Percentiles rank a stretch among this genome's conserved stretches.
Conservation (phyloP, 2,888 invertebrate genomes). For the Hoplodrina blanda region DNA sequence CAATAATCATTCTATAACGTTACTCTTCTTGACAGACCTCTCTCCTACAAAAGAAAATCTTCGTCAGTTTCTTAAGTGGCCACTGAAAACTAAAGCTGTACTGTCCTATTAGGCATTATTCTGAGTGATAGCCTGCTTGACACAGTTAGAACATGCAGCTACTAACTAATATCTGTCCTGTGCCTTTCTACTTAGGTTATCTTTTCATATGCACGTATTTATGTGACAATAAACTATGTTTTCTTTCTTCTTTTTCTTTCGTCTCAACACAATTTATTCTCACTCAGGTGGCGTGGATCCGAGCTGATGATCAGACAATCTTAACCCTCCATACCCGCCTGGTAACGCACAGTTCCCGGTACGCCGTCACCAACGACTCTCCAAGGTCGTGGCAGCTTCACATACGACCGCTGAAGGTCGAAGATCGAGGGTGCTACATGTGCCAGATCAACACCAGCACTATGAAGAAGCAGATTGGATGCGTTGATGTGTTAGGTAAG, state of each 20-base stretch:
- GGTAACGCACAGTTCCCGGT: slow-evolving; percentile 93
- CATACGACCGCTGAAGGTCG: slow-evolving; percentile 93
- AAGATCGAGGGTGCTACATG: slow-evolving; percentile 95
- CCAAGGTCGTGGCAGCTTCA: slow-evolving; percentile 94
- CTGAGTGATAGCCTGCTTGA: too few species aligned
- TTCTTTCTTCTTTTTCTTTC: not conserved
- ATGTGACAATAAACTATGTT: not conserved
- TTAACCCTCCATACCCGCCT: slow-evolving; percentile 93
- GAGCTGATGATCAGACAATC: slow-evolving; percentile 94
- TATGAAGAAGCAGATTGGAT: slow-evolving; percentile 95
- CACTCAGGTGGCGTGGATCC: slow-evolving; percentile 94
- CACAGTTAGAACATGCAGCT: too few species aligned
- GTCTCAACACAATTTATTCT: not conserved
- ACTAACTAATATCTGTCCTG: too few species aligned
- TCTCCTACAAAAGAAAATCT: not conserved
- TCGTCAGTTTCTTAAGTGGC: too few species aligned
- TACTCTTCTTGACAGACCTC: too few species aligned
- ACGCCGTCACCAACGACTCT: slow-evolving; percentile 93
- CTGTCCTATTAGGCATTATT: too few species aligned
- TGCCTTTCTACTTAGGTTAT: too few species aligned
- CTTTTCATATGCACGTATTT: too few species aligned
- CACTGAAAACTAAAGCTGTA: too few species aligned
- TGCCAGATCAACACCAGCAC: slow-evolving; percentile 95
- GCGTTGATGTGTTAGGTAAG: slow-evolving; percentile 94
- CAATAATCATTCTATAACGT: too few species aligned